These are phyloP conservation scores for Desmodus rotundus DNA, from an alignment of 2,113 vertebrate genomes.

Conservation along the genomic window DNA sequence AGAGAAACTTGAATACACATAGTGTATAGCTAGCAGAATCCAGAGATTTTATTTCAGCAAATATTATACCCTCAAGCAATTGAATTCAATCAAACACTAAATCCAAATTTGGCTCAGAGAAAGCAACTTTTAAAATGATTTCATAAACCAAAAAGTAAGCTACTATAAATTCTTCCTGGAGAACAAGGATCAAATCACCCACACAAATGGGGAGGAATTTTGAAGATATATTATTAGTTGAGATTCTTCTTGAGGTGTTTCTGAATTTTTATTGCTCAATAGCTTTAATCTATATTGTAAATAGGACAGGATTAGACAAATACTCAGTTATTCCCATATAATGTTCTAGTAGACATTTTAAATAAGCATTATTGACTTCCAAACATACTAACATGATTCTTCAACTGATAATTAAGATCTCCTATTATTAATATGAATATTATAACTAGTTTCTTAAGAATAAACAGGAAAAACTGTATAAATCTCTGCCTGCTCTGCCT, in stretches of 20 bases:
- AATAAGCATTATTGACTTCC: neutral
- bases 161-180: neutral
- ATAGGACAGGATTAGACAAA: neutral
- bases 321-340: neutral
- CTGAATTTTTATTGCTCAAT: neutral
- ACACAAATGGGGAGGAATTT: neutral
- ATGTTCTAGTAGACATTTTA: neutral
- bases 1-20: neutral
- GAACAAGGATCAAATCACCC: neutral
- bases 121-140: conserved; percentile 19
- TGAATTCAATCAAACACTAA: conserved; percentile 32
- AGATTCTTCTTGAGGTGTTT: neutral
- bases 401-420: neutral
- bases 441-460: neutral
- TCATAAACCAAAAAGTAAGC: neutral
- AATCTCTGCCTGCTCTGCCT: neutral
- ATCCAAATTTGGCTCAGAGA: conserved; percentile 8
- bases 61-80: neutral
- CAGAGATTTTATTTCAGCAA: conserved; percentile 30
- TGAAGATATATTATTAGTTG: neutral
- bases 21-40: neutral
- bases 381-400: neutral
- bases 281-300: neutral
- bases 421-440: neutral
- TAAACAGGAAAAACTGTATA: neutral